Evolutionary conservation across 1,140 invertebrate genomes (phyloP).

Genomic region (Philotrypesis tridentata): DNA sequence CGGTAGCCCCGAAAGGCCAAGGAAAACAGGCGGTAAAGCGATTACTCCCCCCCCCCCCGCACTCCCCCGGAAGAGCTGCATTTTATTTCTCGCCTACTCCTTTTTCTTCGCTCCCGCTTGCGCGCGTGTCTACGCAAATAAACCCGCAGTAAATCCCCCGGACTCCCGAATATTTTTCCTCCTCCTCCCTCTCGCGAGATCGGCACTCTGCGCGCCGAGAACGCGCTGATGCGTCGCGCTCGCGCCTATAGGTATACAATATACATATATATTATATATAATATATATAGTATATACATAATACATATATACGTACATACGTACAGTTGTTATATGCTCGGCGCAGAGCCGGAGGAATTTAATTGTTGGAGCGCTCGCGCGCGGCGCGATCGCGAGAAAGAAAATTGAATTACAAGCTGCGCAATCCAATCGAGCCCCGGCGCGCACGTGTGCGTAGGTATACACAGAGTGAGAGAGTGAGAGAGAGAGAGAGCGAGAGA

Average conservation of each 20-base stretch:
- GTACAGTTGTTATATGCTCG: background rate
- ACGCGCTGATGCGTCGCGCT: no score
- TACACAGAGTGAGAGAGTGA: background rate
- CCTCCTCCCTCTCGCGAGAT: background rate
- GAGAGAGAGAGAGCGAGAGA: no score
- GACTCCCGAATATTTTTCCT: background rate
- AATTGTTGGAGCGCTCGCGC: background rate
- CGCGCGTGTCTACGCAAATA: constrained; percentile 8
- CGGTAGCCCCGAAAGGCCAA: background rate
- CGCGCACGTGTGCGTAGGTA: background rate
- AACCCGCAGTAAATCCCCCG: background rate
- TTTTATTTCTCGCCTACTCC: constrained; percentile 46
- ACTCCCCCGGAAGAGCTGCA: constrained; percentile 56
- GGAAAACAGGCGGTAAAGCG: constrained; percentile 57
- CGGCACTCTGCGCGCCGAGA: no score
- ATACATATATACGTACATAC: background rate
- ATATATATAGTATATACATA: no score
- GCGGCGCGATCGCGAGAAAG: background rate
- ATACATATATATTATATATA: no score
- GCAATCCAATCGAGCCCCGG: background rate
- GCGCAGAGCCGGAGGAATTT: background rate
- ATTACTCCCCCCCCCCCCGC: no score
- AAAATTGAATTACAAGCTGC: background rate
- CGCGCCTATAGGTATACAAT: no score
- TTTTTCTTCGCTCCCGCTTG: background rate